Percentiles rank a stretch among this genome's conserved stretches.
Conservation (phyloP, 53 echinoderm and acorn worm species). For the Glandiceps talaboti region DNA sequence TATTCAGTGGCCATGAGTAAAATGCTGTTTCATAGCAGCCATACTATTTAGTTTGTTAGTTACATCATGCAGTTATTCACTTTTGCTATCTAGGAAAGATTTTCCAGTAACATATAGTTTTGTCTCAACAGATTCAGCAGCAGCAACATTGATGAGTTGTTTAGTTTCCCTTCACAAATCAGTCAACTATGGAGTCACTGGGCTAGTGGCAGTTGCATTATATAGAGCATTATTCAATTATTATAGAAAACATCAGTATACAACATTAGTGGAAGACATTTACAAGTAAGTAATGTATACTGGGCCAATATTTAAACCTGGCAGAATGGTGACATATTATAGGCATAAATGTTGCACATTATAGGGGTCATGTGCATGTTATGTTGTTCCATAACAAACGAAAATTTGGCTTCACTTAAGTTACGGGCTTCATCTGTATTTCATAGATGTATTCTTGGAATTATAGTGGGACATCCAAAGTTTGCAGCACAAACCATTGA, state of each 20-base stretch:
- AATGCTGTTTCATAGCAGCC: too few relatives aligned
- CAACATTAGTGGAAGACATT: conserved; percentile 42
- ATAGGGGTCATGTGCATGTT: too few relatives aligned
- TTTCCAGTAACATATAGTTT: background rate
- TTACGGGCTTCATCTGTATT: too few relatives aligned
- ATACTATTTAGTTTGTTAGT: background rate
- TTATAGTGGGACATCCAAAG: conserved; percentile 68
- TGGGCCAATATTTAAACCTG: too few relatives aligned
- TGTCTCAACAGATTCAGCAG: conserved; percentile 44
- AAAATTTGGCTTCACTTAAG: too few relatives aligned
- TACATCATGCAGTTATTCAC: background rate
- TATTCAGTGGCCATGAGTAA: too few relatives aligned
- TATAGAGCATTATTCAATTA: conserved; percentile 53
- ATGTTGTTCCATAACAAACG: too few relatives aligned
- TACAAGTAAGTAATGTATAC: conserved; percentile 58
- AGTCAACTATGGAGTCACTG: conserved; percentile 70
- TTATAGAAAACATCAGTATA: conserved; percentile 23
- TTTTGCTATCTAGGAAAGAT: conserved; percentile 14
- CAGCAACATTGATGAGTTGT: conserved; percentile 57
- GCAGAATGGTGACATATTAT: too few relatives aligned
- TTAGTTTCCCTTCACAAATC: conserved; percentile 71
- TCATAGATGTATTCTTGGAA: conserved; percentile 2
- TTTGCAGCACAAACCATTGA: conserved; percentile 91
- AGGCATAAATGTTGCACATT: too few relatives aligned
- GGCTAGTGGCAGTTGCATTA: conserved; percentile 54